Evolutionary conservation across 2,113 vertebrate species (phyloP).

Genomic region (Corvus cornix): DNA sequence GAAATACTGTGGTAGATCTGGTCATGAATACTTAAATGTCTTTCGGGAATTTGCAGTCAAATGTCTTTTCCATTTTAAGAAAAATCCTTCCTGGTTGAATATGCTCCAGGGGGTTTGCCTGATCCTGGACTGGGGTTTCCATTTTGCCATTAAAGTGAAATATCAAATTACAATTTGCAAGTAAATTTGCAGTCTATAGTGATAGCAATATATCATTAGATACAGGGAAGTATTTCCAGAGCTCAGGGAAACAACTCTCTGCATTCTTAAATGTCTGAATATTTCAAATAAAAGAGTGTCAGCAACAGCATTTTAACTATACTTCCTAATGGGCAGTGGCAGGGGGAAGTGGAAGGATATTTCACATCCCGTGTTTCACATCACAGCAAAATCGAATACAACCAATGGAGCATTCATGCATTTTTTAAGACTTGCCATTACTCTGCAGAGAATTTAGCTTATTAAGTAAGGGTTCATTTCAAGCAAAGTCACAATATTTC

Average conservation of each 20-base stretch:
- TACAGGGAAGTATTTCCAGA: background rate
- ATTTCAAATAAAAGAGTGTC: background rate
- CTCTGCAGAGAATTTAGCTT: background rate
- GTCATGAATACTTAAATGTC: background rate
- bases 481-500: background rate
- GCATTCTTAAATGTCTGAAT: background rate
- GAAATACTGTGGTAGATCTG: background rate
- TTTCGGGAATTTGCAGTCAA: conserved; percentile 1
- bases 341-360: background rate
- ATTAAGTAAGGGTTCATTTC: background rate
- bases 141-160: background rate
- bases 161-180: background rate
- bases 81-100: background rate
- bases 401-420: background rate
- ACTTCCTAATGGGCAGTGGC: background rate
- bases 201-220: background rate
- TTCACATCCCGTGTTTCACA: background rate
- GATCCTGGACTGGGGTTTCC: background rate
- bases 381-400: background rate
- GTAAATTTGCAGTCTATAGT: background rate
- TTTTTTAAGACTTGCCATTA: background rate
- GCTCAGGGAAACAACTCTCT: background rate
- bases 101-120: background rate
- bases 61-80: background rate
- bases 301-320: background rate